Conservation (phyloP, 2,113 vertebrate genomes). For the Platichthys stellatus region DNA sequence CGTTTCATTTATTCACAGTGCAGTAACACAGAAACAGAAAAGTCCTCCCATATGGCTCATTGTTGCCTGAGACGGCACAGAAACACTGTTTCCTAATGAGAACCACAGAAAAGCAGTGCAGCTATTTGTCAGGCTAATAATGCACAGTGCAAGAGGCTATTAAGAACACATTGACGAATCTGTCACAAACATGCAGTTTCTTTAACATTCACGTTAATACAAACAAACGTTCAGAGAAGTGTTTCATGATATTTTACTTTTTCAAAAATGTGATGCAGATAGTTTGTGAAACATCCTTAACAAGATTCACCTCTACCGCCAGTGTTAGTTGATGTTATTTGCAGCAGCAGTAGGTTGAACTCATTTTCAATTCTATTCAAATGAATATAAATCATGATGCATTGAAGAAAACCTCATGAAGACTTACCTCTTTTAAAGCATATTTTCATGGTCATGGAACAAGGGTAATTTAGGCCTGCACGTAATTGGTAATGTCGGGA, state of each 20-base stretch:
- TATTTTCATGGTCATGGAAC: too few relatives aligned
- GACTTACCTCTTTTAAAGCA: too few relatives aligned
- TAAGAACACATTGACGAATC: neutral
- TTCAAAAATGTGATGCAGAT: neutral
- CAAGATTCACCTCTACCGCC: neutral
- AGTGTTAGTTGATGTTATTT: neutral
- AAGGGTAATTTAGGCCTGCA: too few relatives aligned
- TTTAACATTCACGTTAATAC: neutral
- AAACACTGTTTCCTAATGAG: constrained; percentile 29
- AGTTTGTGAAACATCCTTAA: neutral
- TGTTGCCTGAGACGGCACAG: neutral
- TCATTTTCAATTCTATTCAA: too few relatives aligned
- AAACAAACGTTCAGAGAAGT: neutral
- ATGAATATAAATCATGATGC: too few relatives aligned
- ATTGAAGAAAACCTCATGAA: too few relatives aligned
- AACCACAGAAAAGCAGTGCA: neutral
- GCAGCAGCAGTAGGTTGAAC: too few relatives aligned
- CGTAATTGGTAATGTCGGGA: too few relatives aligned
- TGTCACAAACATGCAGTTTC: neutral
- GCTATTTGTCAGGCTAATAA: constrained; percentile 37
- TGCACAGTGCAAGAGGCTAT: neutral
- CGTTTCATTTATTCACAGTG: neutral
- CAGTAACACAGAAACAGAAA: neutral
- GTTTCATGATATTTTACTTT: constrained; percentile 25
- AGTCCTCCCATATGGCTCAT: constrained; percentile 31